Base-by-base conservation (phyloP, 2,888 invertebrate species). In the Diadegma fenestrale region DNA sequence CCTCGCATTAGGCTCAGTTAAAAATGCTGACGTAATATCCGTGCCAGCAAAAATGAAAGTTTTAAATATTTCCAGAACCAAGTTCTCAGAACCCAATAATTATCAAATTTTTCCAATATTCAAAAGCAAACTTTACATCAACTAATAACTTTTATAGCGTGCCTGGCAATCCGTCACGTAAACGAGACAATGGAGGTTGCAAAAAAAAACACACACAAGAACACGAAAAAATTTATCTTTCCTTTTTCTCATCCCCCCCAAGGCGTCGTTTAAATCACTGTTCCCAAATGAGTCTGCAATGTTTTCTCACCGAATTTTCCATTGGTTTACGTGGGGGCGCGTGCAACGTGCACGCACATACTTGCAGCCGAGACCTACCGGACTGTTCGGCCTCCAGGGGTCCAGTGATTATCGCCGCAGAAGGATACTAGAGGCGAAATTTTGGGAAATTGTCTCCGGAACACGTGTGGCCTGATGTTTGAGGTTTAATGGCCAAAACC, bases 381-480 rank as follows among this genome's bases (percentile, higher is more conserved):
- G 58, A 51, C 71, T 76, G 33, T 5, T 41, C 22, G 8, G 30
- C 6, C 63, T 41, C 69, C 26, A 41, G 22, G 58, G 73, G 61
- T 73, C 58, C 73, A 63, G 82, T 19, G 64, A 51, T 61, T 68
- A 69, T 69, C 79, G 66, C 76, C 68, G n/a, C n/a, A 63, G 41
- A 63, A 48, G 76, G 73, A 78, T 76, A 14, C 17, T 8, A 76
- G 64, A 54, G 58, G 83, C 82, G 73, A 87, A 90, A 88, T 89
- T 91, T 90, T 91, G 88, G 88, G 88, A 89, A 90, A 91, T 90
- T 91, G 90, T 90, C 88, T 88, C 82, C 86, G 78, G 75, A 77
- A 85, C 86, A 87, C 80, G 86, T 87, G 85, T 80, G 63, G 54
- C 69, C 63, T 71, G 85, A 85, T 79, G 63, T 75, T 85, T 64